Evolutionary conservation across 2,797 vertebrate species (phyloP).

Genomic region (Salarias fasciatus): DNA sequence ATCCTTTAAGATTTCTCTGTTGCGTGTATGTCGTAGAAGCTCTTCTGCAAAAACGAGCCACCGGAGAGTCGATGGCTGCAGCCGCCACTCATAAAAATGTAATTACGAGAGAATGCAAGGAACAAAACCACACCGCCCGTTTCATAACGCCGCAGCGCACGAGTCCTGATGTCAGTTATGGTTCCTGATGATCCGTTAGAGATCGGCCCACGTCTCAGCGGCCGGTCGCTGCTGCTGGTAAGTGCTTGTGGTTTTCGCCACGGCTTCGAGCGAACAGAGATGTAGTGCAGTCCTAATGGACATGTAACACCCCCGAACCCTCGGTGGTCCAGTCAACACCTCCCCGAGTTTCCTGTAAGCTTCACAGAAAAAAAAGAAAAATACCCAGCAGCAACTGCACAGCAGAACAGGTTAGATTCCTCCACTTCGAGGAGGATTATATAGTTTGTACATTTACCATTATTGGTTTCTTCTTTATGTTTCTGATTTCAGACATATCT

Average conservation of each 20-base stretch:
- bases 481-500: not conserved
- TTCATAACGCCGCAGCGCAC: conserved; percentile 5
- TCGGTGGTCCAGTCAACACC: conserved; percentile 25
- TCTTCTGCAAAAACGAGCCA: too few species aligned
- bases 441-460: not conserved
- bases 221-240: conserved; percentile 40
- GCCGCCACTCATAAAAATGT: conserved; percentile 22
- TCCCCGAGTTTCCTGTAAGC: conserved; percentile 48
- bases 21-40: too few species aligned
- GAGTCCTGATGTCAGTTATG: conserved; percentile 13
- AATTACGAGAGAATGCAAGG: conserved; percentile 8
- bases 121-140: not conserved
- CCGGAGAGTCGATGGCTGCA: too few species aligned
- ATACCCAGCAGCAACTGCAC: not conserved
- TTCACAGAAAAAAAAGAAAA: conserved; percentile 1
- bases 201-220: conserved; percentile 22
- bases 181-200: conserved; percentile 8
- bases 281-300: conserved; percentile 56
- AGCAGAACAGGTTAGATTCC: not conserved
- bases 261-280: conserved; percentile 31
- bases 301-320: conserved; percentile 38
- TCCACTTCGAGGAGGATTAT: not conserved
- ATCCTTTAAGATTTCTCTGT: too few species aligned
- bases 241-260: conserved; percentile 50
- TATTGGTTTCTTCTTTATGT: not conserved